Evolutionary conservation across 2,113 vertebrate species (phyloP).

Genomic region (Aramus guarauna): DNA sequence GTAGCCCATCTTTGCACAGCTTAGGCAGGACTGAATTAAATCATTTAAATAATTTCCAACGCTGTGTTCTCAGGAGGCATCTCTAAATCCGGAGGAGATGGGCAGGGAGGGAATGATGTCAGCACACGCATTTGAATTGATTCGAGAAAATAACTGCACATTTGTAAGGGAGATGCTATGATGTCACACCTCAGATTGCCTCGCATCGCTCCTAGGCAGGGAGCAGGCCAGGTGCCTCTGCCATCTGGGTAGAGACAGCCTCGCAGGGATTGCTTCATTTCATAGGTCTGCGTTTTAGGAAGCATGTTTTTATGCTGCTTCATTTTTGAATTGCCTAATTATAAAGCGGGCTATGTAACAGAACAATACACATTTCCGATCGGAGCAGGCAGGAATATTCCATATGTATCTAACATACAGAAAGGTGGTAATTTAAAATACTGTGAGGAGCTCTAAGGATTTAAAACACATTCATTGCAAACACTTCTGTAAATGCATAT

Average conservation of each 20-base stretch:
- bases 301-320: not conserved
- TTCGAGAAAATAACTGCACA: not conserved
- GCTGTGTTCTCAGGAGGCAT: not conserved
- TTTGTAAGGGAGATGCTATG: not conserved
- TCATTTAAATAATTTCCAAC: not conserved
- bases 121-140: not conserved
- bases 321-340: not conserved
- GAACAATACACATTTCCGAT: not conserved
- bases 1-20: not conserved
- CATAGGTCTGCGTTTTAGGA: accelerated
- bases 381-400: not conserved
- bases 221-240: not conserved
- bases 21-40: not conserved
- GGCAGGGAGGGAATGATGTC: not conserved
- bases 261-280: not conserved
- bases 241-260: not conserved
- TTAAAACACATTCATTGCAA: not conserved
- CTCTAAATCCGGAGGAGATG: not conserved
- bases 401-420: not conserved
- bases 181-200: not conserved
- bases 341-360: not conserved
- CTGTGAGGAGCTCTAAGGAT: not conserved
- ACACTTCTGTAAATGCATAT: not conserved
- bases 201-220: accelerated
- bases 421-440: not conserved